Evolutionary conservation across 2,113 vertebrate species (phyloP).

Genomic region (Hemibagrus wyckioides): DNA sequence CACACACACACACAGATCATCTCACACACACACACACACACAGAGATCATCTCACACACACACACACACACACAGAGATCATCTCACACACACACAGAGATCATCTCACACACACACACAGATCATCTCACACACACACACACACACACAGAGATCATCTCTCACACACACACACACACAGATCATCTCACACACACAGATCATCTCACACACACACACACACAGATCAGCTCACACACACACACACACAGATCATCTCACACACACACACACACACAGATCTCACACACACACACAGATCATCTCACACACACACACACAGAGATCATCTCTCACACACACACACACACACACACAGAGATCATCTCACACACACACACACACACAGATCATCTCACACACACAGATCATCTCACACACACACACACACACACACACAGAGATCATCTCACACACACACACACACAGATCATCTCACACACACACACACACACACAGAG

Average conservation of each 20-base stretch:
- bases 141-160: neutral
- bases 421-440: no score
- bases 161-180: neutral
- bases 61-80: no score
- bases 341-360: no score
- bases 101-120: slow-evolving; percentile 2
- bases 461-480: neutral
- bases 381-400: neutral
- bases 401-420: neutral
- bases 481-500: no score
- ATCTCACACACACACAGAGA: neutral
- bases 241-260: neutral
- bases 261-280: no score
- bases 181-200: neutral
- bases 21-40: no score
- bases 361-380: slow-evolving; percentile 4
- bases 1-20: no score
- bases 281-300: no score
- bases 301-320: slow-evolving; percentile 2
- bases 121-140: neutral
- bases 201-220: slow-evolving; percentile 6
- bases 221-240: neutral
- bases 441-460: slow-evolving; percentile 2
- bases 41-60: slow-evolving; percentile 1
- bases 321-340: neutral